Evolutionary conservation across 2,888 invertebrate genomes (phyloP).

Genomic region (Gibbula magus): DNA sequence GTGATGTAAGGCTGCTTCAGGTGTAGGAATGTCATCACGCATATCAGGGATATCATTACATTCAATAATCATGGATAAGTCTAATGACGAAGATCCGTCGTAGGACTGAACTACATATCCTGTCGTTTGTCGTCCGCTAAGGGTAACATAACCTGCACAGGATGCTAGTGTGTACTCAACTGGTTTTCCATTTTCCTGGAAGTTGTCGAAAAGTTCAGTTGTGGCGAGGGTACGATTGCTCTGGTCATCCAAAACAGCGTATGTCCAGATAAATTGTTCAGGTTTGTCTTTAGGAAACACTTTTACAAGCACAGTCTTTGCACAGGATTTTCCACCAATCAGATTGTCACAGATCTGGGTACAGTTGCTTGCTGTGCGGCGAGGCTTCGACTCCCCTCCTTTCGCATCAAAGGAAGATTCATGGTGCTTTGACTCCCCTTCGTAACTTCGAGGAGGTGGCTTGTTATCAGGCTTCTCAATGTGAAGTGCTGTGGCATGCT

Average conservation of each 20-base stretch:
- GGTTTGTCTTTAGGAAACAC: conserved; percentile 24
- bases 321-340: conserved; percentile 29
- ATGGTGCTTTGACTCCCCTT: background rate
- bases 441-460: background rate
- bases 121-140: conserved; percentile 25
- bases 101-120: conserved; percentile 28
- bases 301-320: conserved; percentile 23
- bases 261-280: conserved; percentile 10
- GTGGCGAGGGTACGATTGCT: conserved; percentile 33
- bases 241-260: conserved; percentile 38
- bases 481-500: conserved; percentile 35
- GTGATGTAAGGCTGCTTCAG: conserved; percentile 31
- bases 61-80: conserved; percentile 33
- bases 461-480: background rate
- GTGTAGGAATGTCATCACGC: conserved; percentile 37
- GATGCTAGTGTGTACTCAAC: conserved; percentile 32
- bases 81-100: conserved; percentile 20
- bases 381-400: background rate
- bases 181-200: conserved; percentile 6
- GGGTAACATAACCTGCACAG: conserved; percentile 32
- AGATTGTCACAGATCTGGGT: conserved; percentile 24
- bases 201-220: conserved; percentile 33
- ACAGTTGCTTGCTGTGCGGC: background rate
- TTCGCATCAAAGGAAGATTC: background rate
- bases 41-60: conserved; percentile 36